phyloP scores from a whole-genome alignment of 2,888 invertebrate genomes.

The Lycia hirtaria region DNA sequence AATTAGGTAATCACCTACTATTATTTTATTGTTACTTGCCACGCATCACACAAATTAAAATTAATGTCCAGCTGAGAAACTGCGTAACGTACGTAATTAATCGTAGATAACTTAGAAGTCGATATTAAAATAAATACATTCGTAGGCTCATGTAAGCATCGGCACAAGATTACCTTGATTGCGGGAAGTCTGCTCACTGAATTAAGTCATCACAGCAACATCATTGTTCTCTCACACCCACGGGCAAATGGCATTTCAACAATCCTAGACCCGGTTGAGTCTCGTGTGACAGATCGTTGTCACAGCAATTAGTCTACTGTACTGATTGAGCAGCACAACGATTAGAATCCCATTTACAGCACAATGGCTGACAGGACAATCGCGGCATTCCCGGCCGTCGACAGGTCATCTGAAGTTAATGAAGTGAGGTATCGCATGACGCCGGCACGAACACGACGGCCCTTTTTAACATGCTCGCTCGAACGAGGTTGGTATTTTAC shows the following conservation, averaged over 20 bases:
- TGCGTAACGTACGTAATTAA: no score
- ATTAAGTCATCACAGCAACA: conserved; percentile 6
- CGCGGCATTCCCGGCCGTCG: conserved; percentile 37
- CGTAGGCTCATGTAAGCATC: neutral
- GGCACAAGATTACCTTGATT: neutral
- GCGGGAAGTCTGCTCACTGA: neutral
- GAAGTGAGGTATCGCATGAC: conserved; percentile 37
- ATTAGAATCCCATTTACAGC: conserved; percentile 50
- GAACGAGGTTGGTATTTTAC: conserved; percentile 25
- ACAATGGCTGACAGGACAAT: conserved; percentile 43
- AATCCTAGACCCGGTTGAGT: conserved; percentile 18
- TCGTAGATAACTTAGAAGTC: no score
- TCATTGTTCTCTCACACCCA: conserved; percentile 17
- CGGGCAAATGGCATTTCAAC: conserved; percentile 13
- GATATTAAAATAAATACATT: no score
- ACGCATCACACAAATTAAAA: neutral
- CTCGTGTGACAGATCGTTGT: conserved; percentile 40
- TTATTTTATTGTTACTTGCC: neutral
- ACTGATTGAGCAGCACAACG: conserved; percentile 40
- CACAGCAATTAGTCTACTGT: conserved; percentile 39
- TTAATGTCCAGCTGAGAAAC: neutral
- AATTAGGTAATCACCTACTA: neutral
- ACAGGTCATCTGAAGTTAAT: conserved; percentile 40
- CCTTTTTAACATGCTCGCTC: conserved; percentile 27
- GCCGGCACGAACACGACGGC: conserved; percentile 12